Evolutionary conservation across 2,113 vertebrate species (phyloP), one percentile per base, ranked within the genome.

Genomic region (Thomomys bottae): DNA sequence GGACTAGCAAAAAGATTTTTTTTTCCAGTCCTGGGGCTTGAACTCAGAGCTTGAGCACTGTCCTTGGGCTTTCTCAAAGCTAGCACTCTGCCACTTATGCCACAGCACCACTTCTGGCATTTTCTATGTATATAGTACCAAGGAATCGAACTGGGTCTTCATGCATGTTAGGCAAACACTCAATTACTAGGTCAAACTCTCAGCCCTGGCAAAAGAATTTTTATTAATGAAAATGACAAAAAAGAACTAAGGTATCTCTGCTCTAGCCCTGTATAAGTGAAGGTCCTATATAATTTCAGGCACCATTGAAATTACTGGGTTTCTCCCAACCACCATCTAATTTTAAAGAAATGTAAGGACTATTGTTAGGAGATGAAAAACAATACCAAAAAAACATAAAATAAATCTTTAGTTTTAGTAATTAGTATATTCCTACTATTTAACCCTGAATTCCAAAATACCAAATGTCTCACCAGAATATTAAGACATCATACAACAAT

Each of bases 361-460:
- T 67, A 20, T 6, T 85, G 66, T n/a, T 49, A 90, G 83, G 38
- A 88, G 57, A 54, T 54, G 77, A 20, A 1, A 93, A 6, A 76
- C 2, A 72, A 67, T 18, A 80, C 23, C n/a, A n/a, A n/a, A n/a
- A n/a, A n/a, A n/a, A 84, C 76, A 92, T 30, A 36, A 70, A 92
- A 70, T 6, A 57, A 1, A 12, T 36, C 83, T 26, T 9, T 77
- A 10, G n/a, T 61, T 86, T 8, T 40, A 77, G 76, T 63, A 17
- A 90, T 73, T 80, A 81, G 84, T 54, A 64, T 91, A 73, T 70
- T 88, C 80, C 14, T 34, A 86, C 20, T 83, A 34, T 67, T 92
- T 92, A 80, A 23, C 28, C 87, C 15, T 34, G 87, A 93, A 92
- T 77, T 83, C 57, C 34, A 79, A 68, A 79, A 40, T 86, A 81